phyloP scores from a whole-genome alignment of 2,888 invertebrate genomes.

The Dryobota labecula region DNA sequence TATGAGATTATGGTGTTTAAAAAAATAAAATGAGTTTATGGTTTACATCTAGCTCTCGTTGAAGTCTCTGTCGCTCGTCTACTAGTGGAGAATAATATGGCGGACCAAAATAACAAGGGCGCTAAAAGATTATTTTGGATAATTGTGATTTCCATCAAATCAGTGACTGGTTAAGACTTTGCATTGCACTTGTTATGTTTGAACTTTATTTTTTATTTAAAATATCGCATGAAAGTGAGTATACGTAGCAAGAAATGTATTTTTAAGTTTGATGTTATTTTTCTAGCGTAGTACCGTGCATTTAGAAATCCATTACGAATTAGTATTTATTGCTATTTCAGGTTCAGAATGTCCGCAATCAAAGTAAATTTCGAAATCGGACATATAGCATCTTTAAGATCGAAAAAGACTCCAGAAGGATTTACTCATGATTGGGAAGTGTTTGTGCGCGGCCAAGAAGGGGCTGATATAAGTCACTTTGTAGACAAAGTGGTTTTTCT shows the following conservation, averaged over 20 bases:
- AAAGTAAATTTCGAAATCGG: constrained; percentile 97
- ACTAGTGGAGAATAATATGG: constrained; percentile 80
- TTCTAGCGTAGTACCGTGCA: constrained; percentile 62
- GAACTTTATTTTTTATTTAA: constrained; percentile 54
- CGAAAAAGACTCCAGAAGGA: constrained; percentile 96
- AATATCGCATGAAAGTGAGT: constrained; percentile 70
- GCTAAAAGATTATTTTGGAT: constrained; percentile 87
- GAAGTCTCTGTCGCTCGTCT: constrained; percentile 6
- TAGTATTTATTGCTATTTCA: constrained; percentile 64
- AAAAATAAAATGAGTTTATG: constrained; percentile 20
- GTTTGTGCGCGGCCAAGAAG: constrained; percentile 97
- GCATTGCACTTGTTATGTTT: constrained; percentile 67
- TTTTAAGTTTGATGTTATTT: constrained; percentile 62
- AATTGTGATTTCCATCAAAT: constrained; percentile 72
- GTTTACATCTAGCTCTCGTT: constrained; percentile 27
- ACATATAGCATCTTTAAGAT: constrained; percentile 95
- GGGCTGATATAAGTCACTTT: constrained; percentile 96
- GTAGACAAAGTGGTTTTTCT: constrained; percentile 98
- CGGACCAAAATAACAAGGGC: constrained; percentile 90
- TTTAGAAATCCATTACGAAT: constrained; percentile 57
- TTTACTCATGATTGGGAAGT: constrained; percentile 99
- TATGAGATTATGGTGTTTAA: neutral
- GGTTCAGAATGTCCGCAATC: constrained; percentile 83
- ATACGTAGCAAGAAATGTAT: constrained; percentile 36
- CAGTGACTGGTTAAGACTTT: constrained; percentile 71